Conservation (phyloP, 2,888 invertebrate genomes). For the Tholera decimalis region DNA sequence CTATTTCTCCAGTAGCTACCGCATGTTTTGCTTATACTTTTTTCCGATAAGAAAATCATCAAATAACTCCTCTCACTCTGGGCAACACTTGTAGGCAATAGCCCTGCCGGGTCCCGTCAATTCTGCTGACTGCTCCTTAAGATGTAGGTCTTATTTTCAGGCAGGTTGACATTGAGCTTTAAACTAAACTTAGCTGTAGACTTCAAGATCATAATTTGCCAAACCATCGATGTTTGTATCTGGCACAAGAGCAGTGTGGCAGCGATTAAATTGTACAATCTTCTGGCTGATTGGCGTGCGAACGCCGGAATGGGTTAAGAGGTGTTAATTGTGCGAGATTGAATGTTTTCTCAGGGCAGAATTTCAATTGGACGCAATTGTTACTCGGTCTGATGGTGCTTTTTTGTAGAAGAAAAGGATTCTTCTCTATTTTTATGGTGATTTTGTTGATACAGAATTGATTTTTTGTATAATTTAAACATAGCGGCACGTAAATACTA, state of each 20-base stretch:
- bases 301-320: slow-evolving; percentile 90
- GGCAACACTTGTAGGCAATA: too few species aligned
- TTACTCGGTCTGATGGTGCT: slow-evolving; percentile 58
- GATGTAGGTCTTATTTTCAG: too few species aligned
- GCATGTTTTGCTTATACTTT: not conserved
- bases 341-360: slow-evolving; percentile 91
- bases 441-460: not conserved
- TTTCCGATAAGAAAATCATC: not conserved
- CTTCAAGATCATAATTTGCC: slow-evolving; percentile 2
- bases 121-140: too few species aligned
- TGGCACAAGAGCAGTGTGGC: slow-evolving; percentile 61
- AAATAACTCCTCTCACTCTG: too few species aligned
- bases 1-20: not conserved
- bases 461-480: not conserved
- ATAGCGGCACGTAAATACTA: too few species aligned
- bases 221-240: slow-evolving; percentile 56
- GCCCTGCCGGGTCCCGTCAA: too few species aligned
- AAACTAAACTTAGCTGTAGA: too few species aligned
- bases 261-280: slow-evolving; percentile 81
- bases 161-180: too few species aligned
- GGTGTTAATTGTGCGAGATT: slow-evolving; percentile 92
- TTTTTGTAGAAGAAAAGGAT: slow-evolving; percentile 51
- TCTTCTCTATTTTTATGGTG: slow-evolving; percentile 23
- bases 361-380: slow-evolving; percentile 90
- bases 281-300: slow-evolving; percentile 88